Conservation (phyloP, 2,113 vertebrate genomes). For the Hemicordylus capensis region DNA sequence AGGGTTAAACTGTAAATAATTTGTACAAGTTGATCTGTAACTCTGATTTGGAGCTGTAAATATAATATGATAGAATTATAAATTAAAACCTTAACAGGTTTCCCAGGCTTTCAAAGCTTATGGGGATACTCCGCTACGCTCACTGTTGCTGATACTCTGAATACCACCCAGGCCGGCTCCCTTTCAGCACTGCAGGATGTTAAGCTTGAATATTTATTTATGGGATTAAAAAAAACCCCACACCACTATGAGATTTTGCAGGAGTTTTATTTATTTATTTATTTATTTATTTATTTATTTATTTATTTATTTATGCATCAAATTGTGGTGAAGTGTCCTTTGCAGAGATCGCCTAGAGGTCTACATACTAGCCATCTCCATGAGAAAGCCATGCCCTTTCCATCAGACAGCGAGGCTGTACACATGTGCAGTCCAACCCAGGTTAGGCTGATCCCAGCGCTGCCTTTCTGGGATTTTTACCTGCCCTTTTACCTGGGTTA, state of each 20-base stretch:
- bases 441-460: no score
- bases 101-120: neutral
- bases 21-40: no score
- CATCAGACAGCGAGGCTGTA: neutral
- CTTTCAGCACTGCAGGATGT: neutral
- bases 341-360: fast-evolving
- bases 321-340: fast-evolving
- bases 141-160: neutral
- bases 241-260: no score
- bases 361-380: fast-evolving
- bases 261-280: no score
- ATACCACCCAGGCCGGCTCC: no score
- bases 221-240: neutral
- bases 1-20: no score
- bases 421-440: no score
- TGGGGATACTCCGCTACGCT: neutral
- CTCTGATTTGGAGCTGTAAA: neutral
- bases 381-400: neutral
- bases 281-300: no score
- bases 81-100: neutral
- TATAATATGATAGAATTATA: neutral
- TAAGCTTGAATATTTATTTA: neutral
- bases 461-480: no score
- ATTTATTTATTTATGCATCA: neutral
- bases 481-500: no score